Conservation (phyloP, 2,888 invertebrate species). For the Apodemia mormo region DNA sequence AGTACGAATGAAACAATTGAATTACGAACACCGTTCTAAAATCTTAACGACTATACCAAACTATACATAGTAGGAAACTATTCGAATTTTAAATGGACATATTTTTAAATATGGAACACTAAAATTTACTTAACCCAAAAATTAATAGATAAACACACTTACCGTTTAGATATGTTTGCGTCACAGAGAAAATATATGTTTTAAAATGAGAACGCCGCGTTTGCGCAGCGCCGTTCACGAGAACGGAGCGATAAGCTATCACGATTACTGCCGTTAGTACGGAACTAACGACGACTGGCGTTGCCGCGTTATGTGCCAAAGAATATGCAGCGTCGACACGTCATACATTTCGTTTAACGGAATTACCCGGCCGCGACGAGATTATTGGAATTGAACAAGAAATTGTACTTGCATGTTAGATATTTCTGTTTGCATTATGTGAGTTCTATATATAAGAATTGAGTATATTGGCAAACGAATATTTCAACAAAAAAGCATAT, state of each 20-base stretch:
- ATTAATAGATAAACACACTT: neutral
- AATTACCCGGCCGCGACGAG: slow-evolving; percentile 5
- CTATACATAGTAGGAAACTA: no score
- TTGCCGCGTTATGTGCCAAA: slow-evolving; percentile 38
- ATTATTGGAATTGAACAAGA: slow-evolving; percentile 1
- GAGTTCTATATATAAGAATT: neutral
- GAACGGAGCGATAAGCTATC: slow-evolving; percentile 38
- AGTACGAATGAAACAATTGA: no score
- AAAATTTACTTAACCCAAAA: no score
- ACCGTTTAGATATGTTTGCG: slow-evolving; percentile 11
- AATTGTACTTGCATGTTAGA: neutral
- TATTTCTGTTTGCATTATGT: neutral
- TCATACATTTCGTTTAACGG: slow-evolving; percentile 5
- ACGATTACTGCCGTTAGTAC: slow-evolving; percentile 39
- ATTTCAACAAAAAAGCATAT: neutral
- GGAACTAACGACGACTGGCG: slow-evolving; percentile 38
- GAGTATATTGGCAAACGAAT: neutral
- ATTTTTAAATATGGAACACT: no score
- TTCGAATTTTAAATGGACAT: no score
- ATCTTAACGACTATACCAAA: no score
- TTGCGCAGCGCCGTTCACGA: slow-evolving; percentile 28
- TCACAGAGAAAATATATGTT: slow-evolving; percentile 17
- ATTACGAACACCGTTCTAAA: no score
- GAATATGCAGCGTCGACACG: slow-evolving; percentile 32
- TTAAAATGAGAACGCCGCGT: slow-evolving; percentile 28